These are phyloP conservation scores for Poecilia latipinna DNA, from an alignment of 2,113 vertebrate genomes.

Conservation along the genomic window DNA sequence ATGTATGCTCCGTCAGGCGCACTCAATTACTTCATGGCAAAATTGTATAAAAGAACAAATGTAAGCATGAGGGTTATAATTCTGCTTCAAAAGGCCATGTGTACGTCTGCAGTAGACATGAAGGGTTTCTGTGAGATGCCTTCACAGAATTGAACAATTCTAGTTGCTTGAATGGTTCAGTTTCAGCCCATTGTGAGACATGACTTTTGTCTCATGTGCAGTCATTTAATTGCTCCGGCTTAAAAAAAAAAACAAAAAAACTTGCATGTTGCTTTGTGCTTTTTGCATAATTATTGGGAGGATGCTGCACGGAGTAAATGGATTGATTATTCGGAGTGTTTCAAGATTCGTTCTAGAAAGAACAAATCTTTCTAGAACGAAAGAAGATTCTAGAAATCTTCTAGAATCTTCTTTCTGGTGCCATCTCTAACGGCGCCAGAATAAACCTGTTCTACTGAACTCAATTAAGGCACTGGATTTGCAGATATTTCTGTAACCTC, in stretches of 20 bases:
- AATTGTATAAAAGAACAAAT: constrained; percentile 41
- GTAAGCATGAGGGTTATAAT: constrained; percentile 44
- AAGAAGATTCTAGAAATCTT: no score
- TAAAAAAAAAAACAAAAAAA: not conserved
- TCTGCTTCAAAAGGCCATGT: constrained; percentile 13
- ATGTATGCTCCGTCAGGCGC: constrained; percentile 51
- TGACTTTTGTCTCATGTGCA: constrained; percentile 30
- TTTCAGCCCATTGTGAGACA: constrained; percentile 31
- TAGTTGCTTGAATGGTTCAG: constrained; percentile 22
- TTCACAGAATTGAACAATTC: constrained; percentile 34
- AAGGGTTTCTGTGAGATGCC: constrained; percentile 19
- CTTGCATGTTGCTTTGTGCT: constrained; percentile 17
- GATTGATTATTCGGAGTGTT: constrained; percentile 17
- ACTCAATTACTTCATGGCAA: constrained; percentile 47
- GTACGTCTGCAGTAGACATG: constrained; percentile 7
- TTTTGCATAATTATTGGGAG: constrained; percentile 34
- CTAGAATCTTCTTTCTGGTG: no score
- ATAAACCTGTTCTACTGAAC: not conserved
- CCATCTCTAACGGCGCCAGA: constrained; percentile 11
- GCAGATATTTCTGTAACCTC: not conserved
- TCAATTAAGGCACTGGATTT: not conserved
- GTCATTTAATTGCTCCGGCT: constrained; percentile 39
- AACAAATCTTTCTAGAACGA: no score
- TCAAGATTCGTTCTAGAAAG: constrained; percentile 1
- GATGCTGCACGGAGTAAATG: constrained; percentile 11